A percentile compares a stretch with the other conserved stretches of the same genome.
Conservation (phyloP, 2,113 vertebrate genomes). For the Hylia prasina region DNA sequence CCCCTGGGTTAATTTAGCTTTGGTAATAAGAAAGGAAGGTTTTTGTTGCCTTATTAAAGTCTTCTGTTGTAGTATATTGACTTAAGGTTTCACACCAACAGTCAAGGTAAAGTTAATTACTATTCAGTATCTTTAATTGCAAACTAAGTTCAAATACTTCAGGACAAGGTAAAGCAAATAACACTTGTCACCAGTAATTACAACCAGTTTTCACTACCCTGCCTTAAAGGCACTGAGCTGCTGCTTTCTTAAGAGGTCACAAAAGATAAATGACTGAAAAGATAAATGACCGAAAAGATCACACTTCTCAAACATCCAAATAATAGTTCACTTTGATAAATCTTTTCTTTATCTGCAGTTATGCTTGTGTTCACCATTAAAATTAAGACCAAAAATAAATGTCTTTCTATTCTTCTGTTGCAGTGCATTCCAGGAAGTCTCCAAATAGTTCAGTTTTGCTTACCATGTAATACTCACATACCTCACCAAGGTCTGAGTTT, state of each 20-base stretch:
- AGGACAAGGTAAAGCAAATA: constrained; percentile 33
- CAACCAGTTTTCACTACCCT: not conserved
- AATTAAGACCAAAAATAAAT: not conserved
- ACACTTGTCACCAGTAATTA: constrained; percentile 29
- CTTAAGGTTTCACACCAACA: not conserved
- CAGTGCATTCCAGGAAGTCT: not conserved
- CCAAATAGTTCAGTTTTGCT: not conserved
- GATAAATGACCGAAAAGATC: not conserved
- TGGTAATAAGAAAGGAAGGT: not conserved
- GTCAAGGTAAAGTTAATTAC: constrained; percentile 23
- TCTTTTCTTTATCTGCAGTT: not conserved
- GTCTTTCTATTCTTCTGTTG: not conserved
- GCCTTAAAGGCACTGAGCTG: not conserved
- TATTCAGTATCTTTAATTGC: constrained; percentile 32
- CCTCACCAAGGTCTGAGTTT: not conserved
- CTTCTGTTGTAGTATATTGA: not conserved
- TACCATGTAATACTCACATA: not conserved
- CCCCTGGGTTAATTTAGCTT: not conserved
- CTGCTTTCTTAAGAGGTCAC: not conserved
- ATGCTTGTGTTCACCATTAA: not conserved
- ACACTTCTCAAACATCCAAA: not conserved
- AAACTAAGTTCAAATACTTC: constrained; percentile 25
- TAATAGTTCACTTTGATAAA: not conserved
- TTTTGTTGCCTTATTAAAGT: not conserved
- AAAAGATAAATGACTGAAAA: not conserved